Evolutionary conservation across 2,888 invertebrate species (phyloP).

Genomic region (Copidosoma aretas): DNA sequence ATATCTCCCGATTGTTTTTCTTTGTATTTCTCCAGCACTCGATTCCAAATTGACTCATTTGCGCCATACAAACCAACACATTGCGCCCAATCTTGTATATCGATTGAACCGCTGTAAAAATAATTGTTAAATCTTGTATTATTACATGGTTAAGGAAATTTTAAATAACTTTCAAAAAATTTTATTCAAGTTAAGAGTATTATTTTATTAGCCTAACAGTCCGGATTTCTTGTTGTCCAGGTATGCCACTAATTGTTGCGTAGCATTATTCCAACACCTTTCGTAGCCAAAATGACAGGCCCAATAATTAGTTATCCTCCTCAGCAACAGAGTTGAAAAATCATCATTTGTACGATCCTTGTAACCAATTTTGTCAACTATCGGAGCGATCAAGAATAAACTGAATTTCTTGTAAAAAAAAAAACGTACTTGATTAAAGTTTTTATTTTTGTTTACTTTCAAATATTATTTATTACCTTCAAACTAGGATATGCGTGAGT

Average conservation of each 20-base stretch:
- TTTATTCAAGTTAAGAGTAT: neutral
- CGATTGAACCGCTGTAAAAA: conserved; percentile 17
- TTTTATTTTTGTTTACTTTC: neutral
- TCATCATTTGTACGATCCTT: conserved; percentile 37
- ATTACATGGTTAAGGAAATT: neutral
- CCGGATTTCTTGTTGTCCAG: conserved; percentile 30
- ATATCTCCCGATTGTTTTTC: conserved; percentile 21
- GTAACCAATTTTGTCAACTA: conserved; percentile 40
- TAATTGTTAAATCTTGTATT: neutral
- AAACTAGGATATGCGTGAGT: conserved; percentile 32
- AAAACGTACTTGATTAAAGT: neutral
- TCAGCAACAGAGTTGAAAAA: conserved; percentile 26
- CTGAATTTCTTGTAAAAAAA: conserved; percentile 37
- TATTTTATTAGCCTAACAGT: conserved; percentile 3
- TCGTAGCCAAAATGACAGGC: conserved; percentile 41
- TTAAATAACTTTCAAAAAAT: neutral
- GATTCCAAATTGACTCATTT: conserved; percentile 31
- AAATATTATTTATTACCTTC: conserved; percentile 16
- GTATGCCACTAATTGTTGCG: conserved; percentile 36
- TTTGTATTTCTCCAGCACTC: conserved; percentile 31
- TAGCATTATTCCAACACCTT: conserved; percentile 39
- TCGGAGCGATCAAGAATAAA: conserved; percentile 10
- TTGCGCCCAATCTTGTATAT: conserved; percentile 36
- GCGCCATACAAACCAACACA: conserved; percentile 36
- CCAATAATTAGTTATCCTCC: conserved; percentile 34